These are phyloP conservation scores for Geococcyx californianus DNA, from an alignment of 2,113 vertebrate species.

Conservation along the genomic window DNA sequence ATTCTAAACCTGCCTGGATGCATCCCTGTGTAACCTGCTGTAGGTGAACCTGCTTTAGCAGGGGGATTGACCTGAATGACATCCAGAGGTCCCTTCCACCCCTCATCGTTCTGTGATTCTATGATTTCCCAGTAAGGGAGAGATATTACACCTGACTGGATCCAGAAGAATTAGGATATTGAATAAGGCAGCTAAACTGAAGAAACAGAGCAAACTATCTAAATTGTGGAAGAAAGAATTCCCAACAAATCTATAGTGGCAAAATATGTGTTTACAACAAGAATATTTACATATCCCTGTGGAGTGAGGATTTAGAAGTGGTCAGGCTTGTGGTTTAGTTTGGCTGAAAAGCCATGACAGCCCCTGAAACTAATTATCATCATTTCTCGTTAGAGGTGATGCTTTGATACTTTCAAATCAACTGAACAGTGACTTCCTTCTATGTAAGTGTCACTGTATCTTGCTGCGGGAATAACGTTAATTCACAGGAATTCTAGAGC, in stretches of 20 bases:
- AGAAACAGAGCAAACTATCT: neutral
- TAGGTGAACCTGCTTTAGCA: too few species aligned
- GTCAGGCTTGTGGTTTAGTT: neutral
- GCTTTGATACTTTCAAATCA: neutral
- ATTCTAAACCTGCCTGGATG: too few species aligned
- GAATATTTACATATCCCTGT: neutral
- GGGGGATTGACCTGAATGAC: too few species aligned
- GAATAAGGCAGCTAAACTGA: neutral
- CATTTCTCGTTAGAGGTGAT: neutral
- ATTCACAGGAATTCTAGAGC: neutral
- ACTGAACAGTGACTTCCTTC: neutral
- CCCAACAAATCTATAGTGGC: neutral
- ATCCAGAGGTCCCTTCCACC: too few species aligned
- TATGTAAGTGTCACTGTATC: neutral
- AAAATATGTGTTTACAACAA: neutral
- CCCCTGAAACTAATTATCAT: neutral
- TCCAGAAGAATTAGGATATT: neutral
- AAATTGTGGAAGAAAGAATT: neutral
- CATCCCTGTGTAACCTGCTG: too few species aligned
- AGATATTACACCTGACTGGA: neutral
- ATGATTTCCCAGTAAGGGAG: neutral
- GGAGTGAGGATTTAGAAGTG: neutral
- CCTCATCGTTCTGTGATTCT: too few species aligned
- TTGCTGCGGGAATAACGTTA: neutral
- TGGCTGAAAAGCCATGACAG: neutral